Evolutionary conservation across 2,888 invertebrate genomes (phyloP), one percentile per base, ranked within the genome.

Genomic region (Panorpa germanica): DNA sequence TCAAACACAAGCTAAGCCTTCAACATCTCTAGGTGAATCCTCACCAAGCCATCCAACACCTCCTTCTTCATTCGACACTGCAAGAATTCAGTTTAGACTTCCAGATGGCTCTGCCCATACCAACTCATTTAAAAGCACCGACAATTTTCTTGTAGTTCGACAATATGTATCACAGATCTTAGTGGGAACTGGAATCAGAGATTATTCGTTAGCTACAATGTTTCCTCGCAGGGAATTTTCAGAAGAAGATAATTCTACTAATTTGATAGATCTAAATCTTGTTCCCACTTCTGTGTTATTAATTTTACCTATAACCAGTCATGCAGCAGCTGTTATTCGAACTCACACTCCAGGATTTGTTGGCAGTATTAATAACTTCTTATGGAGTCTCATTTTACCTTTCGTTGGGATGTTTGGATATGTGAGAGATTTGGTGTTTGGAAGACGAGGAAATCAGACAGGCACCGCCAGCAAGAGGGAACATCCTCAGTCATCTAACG

Each of bases 31-130:
- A n/a, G n/a, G n/a, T n/a, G n/a, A 24, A 28, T 9, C 11, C 15
- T 42, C 19, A 14, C 22, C 32, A 13, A 25, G n/a, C 13, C 12
- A 28, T 13, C 8, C 10, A 3, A 14, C 37, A 19, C 37, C 26
- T 17, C 29, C 35, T 7, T 34, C 36, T 6, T 37, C 19, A 25
- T 37, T 56, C 31, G 61, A 67, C 37, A 50, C 54, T 21, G 64
- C 81, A 0, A 64, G 83, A 30, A 67, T 93, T 21, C 90, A 90
- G 57, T 85, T 91, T 48, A 74, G 81, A 42, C 47, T 88, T 39
- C 81, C 88, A 1, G 77, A 82, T 49, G 90, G 90, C 2, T 63
- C 67, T 1, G 65, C 73, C 0, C 65, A 73, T 37, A 72, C 70
- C 3, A 70, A 78, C 18, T 68, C 70, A 39, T 88, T 91, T 48